A percentile compares a stretch with the other conserved stretches of the same genome.
These are phyloP conservation scores for Trialeurodes vaporariorum DNA, from an alignment of 1,140 invertebrate species.

Conservation along the genomic window DNA sequence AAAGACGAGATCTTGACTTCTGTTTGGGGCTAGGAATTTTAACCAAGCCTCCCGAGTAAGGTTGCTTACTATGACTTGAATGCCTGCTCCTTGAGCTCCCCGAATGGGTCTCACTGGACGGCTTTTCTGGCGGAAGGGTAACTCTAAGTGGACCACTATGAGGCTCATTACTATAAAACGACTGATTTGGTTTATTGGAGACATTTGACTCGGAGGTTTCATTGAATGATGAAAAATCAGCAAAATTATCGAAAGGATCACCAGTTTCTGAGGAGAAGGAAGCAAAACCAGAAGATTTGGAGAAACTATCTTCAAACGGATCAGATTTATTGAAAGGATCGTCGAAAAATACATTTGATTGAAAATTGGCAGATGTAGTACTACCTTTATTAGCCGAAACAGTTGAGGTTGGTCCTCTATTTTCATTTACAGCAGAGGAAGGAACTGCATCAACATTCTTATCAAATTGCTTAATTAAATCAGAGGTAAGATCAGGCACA, in stretches of 20 bases:
- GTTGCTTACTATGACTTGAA: neutral
- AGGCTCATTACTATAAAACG: slow-evolving; percentile 14
- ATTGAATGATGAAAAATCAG: slow-evolving; percentile 29
- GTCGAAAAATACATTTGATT: slow-evolving; percentile 52
- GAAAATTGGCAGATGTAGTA: slow-evolving; percentile 13
- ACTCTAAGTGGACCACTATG: slow-evolving; percentile 48
- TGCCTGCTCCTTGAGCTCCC: neutral
- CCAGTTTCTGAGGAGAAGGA: slow-evolving; percentile 44
- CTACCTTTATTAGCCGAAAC: slow-evolving; percentile 2
- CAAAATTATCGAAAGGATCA: slow-evolving; percentile 23
- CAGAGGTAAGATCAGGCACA: slow-evolving; percentile 30
- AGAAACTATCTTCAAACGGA: slow-evolving; percentile 40
- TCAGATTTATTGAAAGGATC: slow-evolving; percentile 54
- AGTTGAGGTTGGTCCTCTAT: slow-evolving; percentile 10
- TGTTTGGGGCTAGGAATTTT: slow-evolving; percentile 36
- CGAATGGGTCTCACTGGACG: neutral
- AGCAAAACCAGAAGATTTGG: slow-evolving; percentile 36
- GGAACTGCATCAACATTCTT: neutral
- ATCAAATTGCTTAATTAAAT: slow-evolving; percentile 18
- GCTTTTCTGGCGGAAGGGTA: slow-evolving; percentile 48
- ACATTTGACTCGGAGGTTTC: slow-evolving; percentile 11
- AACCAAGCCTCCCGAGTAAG: slow-evolving; percentile 16
- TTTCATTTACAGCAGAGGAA: slow-evolving; percentile 10
- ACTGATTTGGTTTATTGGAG: slow-evolving; percentile 13
- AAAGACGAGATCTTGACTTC: slow-evolving; percentile 27